Base-by-base conservation (phyloP, 1,140 invertebrate species). In the Chionoecetes opilio region DNA sequence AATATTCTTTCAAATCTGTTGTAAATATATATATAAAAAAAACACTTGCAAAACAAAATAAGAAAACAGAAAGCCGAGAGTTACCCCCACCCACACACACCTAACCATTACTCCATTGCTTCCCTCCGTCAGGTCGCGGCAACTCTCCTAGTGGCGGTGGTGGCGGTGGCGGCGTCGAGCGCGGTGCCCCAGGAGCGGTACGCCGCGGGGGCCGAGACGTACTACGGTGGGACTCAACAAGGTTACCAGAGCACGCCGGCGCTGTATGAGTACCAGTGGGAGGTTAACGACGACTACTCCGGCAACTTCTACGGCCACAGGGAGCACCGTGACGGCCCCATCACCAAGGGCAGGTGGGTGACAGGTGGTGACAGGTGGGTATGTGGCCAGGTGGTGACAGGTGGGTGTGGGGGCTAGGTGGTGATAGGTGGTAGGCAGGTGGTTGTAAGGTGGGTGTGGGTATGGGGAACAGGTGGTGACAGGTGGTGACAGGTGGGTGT, bases 231-330 rank as follows among this genome's bases (percentile, higher is more conserved):
- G 21, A n/a, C 5, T 21, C 8, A 38, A 89, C 87, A 34, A 89
- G 41, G 35, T 2, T 94, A 94, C 46, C 32, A 21, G 11, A 85
- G 84, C 87, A 31, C n/a, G n/a, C 93, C 93, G 0, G 93, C 93
- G 26, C 87, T 75, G 87, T 94, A 94, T 88, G 46, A 2, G 32
- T 94, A 90, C 93, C 93, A 94, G 34, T 94, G 93, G 93, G 93
- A 94, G 32, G 35, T 94, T 11, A 94, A 94, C 53, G 93, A 94
- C n/a, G 87, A 94, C 21, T 94, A 94, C 63, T 94, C 53, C 32
- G 87, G 87, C 21, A 94, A 94, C 63, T 94, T 35, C 17, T 94
- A 94, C 87, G 93, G 93, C 17, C 93, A 94, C 93, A 53, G 91
- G 93, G 93, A 94, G 75, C 93, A 94, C n/a, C 41, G 93, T 3